These are phyloP conservation scores for Trichonephila clavipes DNA, from an alignment of 1,140 invertebrate genomes.

Conservation along the genomic window DNA sequence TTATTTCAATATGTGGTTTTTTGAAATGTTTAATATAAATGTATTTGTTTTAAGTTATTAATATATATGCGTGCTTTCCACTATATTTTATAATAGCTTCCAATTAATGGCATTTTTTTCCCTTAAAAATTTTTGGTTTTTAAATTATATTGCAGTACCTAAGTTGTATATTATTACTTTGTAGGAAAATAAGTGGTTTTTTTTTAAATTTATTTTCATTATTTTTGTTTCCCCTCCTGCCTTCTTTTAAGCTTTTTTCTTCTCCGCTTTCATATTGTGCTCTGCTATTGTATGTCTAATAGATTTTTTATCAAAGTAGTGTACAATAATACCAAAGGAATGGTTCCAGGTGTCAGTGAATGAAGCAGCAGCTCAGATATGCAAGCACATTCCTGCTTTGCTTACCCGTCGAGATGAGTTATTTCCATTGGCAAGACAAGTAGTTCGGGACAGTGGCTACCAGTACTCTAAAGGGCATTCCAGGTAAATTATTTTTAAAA, in stretches of 20 bases:
- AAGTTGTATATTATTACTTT: no score
- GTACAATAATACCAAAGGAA: slow-evolving; percentile 76
- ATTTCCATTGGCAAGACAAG: slow-evolving; percentile 95
- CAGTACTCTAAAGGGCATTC: slow-evolving; percentile 91
- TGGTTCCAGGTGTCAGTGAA: slow-evolving; percentile 91
- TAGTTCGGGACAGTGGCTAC: slow-evolving; percentile 95
- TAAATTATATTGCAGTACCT: no score
- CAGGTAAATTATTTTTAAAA: slow-evolving; percentile 82
- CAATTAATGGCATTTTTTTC: background rate
- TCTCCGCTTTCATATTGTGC: background rate
- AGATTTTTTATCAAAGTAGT: slow-evolving; percentile 63
- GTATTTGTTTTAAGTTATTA: background rate
- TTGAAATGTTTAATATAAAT: background rate
- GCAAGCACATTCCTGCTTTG: slow-evolving; percentile 92
- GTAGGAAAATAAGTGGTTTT: no score
- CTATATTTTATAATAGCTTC: background rate
- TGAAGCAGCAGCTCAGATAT: slow-evolving; percentile 97
- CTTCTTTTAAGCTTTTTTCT: background rate
- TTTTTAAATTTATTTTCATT: background rate
- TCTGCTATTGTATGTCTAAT: slow-evolving; percentile 31
- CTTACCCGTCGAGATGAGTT: slow-evolving; percentile 96
- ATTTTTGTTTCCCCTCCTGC: background rate
- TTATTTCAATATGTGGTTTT: no score
- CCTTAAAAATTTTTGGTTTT: no score
- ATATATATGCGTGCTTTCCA: background rate